A percentile compares a stretch with the other conserved stretches of the same genome.
Evolutionary conservation across 2,113 vertebrate genomes (phyloP).

Genomic region (Urocolius indicus): DNA sequence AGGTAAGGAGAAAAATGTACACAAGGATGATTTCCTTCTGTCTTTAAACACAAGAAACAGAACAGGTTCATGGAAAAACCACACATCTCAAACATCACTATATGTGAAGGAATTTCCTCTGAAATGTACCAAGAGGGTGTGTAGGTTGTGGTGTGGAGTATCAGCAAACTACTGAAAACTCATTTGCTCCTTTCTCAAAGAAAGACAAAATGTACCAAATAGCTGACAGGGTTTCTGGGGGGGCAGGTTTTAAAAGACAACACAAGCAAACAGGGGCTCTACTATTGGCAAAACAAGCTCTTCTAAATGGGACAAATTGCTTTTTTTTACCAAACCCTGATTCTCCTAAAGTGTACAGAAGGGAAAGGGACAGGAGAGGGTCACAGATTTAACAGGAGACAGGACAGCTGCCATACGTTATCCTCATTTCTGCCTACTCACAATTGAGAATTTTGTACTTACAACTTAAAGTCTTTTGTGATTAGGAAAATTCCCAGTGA

Average conservation of each 20-base stretch:
- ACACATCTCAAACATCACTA: not conserved
- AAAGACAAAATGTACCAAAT: not conserved
- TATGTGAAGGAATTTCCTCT: not conserved
- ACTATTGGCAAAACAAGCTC: not conserved
- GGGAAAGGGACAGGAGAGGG: not conserved
- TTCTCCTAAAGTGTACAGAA: not conserved
- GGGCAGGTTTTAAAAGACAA: not conserved
- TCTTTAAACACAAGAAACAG: not conserved
- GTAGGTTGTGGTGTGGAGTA: not conserved
- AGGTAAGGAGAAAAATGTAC: not conserved
- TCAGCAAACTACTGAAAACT: not conserved
- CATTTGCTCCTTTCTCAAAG: not conserved
- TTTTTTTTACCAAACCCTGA: not conserved
- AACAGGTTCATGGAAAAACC: not conserved
- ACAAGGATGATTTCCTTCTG: not conserved
- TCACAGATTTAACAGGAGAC: rapidly evolving
- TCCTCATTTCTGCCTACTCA: not conserved
- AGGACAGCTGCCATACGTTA: not conserved
- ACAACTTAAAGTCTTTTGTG: conserved; percentile 22
- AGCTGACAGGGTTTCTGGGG: not conserved
- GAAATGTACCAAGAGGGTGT: not conserved
- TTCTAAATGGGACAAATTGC: not conserved
- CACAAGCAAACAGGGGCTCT: not conserved
- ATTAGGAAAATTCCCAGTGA: conserved; percentile 50
- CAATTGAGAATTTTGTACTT: not conserved